These are phyloP conservation scores for Luperina nickerlii DNA, from an alignment of 2,888 invertebrate genomes.

Conservation along the genomic window DNA sequence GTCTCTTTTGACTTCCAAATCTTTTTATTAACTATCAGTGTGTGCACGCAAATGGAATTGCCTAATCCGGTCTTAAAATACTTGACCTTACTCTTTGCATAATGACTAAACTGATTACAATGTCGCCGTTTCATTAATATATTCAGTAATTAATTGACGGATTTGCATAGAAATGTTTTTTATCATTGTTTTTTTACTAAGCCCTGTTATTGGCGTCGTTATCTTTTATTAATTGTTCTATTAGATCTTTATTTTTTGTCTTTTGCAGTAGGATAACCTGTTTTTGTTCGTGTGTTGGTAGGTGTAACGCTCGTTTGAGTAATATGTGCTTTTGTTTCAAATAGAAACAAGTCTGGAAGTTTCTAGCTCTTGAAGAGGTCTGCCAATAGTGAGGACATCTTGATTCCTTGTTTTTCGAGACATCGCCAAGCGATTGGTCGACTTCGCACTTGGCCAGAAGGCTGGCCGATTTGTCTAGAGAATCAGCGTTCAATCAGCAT, in stretches of 20 bases:
- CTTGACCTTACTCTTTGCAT: conserved; percentile 50
- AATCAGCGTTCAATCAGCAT: neutral
- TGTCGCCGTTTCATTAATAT: conserved; percentile 43
- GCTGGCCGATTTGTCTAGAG: neutral
- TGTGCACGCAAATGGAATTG: conserved; percentile 24
- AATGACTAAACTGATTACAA: conserved; percentile 52
- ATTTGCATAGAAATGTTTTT: conserved; percentile 62
- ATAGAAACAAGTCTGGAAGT: neutral
- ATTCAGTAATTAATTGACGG: conserved; percentile 56
- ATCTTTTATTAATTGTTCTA: conserved; percentile 53
- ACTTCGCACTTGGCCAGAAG: neutral
- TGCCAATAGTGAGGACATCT: neutral
- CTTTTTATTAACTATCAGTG: conserved; percentile 12
- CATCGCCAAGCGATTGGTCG: neutral
- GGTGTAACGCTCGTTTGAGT: neutral
- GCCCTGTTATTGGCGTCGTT: conserved; percentile 44
- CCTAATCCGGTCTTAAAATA: conserved; percentile 38
- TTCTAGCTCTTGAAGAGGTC: neutral
- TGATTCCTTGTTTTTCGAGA: neutral
- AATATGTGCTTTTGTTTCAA: conserved; percentile 32
- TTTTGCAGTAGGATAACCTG: conserved; percentile 26
- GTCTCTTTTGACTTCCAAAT: neutral
- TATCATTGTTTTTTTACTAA: conserved; percentile 47
- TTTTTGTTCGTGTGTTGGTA: conserved; percentile 20
- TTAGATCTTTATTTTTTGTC: conserved; percentile 41